phyloP scores from a whole-genome alignment of 2,797 vertebrate genomes.

The Vipera latastei region DNA sequence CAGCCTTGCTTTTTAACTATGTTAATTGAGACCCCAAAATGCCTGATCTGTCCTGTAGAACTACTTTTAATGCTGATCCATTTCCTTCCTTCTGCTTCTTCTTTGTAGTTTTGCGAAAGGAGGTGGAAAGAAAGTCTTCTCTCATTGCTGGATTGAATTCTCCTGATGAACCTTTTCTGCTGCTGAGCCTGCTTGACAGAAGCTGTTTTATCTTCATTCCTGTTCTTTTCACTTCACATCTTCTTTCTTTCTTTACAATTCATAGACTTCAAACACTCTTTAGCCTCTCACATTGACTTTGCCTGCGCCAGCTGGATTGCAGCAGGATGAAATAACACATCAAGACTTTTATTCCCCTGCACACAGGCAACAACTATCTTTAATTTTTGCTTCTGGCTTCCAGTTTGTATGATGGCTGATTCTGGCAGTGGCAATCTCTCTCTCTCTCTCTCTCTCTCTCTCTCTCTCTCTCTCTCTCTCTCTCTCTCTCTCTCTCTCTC shows the following conservation, averaged over 20 bases:
- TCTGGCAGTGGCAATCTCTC: constrained; percentile 19
- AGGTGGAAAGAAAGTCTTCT: constrained; percentile 55
- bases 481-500: background rate
- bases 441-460: background rate
- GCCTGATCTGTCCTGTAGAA: constrained; percentile 52
- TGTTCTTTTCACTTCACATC: constrained; percentile 31
- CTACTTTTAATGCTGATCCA: constrained; percentile 57
- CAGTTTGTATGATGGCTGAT: constrained; percentile 23
- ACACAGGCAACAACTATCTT: background rate
- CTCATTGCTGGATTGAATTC: constrained; percentile 32
- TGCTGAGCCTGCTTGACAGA: background rate
- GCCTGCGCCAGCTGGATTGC: fast-evolving
- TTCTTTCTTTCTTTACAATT: background rate
- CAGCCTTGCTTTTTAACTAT: constrained; percentile 23
- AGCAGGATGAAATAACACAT: background rate
- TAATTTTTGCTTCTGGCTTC: constrained; percentile 19
- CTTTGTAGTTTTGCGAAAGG: constrained; percentile 49
- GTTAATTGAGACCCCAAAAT: constrained; percentile 47
- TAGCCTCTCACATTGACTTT: background rate
- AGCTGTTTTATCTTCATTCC: background rate
- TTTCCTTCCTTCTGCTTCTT: constrained; percentile 56
- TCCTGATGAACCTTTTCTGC: background rate
- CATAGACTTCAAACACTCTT: constrained; percentile 1
- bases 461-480: background rate
- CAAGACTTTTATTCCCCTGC: background rate